phyloP scores from a whole-genome alignment of 2,113 vertebrate genomes.

The Oncorhynchus keta region DNA sequence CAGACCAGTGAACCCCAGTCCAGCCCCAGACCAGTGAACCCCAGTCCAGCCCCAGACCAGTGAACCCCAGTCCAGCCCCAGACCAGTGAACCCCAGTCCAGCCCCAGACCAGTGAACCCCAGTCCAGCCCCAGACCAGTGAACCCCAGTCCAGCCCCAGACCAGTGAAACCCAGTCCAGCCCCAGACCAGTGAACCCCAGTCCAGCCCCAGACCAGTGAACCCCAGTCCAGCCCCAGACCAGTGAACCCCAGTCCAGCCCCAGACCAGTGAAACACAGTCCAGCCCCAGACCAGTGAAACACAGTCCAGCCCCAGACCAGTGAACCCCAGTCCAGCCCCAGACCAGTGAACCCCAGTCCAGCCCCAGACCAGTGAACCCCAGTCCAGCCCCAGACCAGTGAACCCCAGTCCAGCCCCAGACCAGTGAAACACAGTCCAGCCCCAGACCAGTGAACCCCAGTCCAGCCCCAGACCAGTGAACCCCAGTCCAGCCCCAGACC shows the following conservation, averaged over 20 bases:
- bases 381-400: too few species aligned
- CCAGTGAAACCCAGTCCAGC: not conserved
- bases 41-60: too few species aligned
- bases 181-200: too few species aligned
- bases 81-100: constrained; percentile 12
- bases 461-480: constrained; percentile 12
- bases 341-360: too few species aligned
- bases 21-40: constrained; percentile 6
- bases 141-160: not conserved
- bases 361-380: too few species aligned
- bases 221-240: too few species aligned
- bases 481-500: too few species aligned
- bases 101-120: not conserved
- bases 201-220: constrained; percentile 12
- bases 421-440: not conserved
- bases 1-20: not conserved
- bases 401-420: not conserved
- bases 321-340: too few species aligned
- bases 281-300: not conserved
- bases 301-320: not conserved
- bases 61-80: not conserved
- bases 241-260: not conserved
- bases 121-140: not conserved
- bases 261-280: constrained; percentile 9
- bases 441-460: too few species aligned